A percentile compares a stretch with the other conserved stretches of the same genome.
These are phyloP conservation scores for Pteria penguin DNA, from an alignment of 2,888 invertebrate species.

Conservation along the genomic window DNA sequence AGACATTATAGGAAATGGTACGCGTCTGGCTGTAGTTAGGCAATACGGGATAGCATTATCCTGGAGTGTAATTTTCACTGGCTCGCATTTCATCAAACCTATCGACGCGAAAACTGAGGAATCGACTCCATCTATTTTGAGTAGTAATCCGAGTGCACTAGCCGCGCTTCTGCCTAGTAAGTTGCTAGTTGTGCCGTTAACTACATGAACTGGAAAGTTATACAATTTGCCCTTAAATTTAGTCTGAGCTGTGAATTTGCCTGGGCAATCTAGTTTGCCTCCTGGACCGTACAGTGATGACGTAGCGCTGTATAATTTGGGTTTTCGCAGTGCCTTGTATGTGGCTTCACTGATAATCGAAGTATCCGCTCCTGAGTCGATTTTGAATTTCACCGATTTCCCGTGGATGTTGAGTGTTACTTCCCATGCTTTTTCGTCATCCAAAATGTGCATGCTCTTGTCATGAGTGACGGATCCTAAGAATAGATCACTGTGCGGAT, in stretches of 20 bases:
- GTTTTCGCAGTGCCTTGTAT: background rate
- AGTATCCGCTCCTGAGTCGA: too few species aligned
- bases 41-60: slow-evolving; percentile 13
- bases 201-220: slow-evolving; percentile 6
- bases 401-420: too few species aligned
- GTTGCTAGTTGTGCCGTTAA: slow-evolving; percentile 5
- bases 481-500: too few species aligned
- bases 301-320: background rate
- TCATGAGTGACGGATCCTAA: background rate
- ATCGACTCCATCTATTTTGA: slow-evolving; percentile 9
- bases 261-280: too few species aligned
- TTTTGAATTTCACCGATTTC: too few species aligned
- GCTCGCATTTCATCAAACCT: slow-evolving; percentile 28
- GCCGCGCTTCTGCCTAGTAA: slow-evolving; percentile 2
- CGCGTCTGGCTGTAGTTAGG: slow-evolving; percentile 9
- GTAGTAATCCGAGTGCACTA: background rate
- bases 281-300: too few species aligned
- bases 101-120: slow-evolving; percentile 9
- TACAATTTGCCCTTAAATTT: background rate
- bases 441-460: too few species aligned
- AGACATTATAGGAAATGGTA: slow-evolving; percentile 20
- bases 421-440: too few species aligned
- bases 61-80: slow-evolving; percentile 32
- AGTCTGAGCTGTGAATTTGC: too few species aligned
- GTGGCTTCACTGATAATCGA: background rate